A percentile compares a stretch with the other conserved stretches of the same genome.
Conservation (phyloP, 2,888 invertebrate species). For the Rotaria sp. region DNA sequence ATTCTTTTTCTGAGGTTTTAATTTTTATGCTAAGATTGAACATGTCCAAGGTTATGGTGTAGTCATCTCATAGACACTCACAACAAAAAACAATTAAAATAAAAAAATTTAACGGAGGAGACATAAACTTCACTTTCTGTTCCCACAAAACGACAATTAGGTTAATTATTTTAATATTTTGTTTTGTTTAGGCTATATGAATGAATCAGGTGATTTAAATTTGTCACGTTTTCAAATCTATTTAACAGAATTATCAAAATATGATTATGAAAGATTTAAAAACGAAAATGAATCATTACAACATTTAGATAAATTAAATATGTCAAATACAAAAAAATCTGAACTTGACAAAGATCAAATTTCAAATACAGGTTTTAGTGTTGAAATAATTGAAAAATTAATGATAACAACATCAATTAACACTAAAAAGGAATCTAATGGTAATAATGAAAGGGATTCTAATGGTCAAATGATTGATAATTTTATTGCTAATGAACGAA, state of each 20-base stretch:
- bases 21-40: too few relatives aligned
- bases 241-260: constrained; percentile 49
- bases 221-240: constrained; percentile 76
- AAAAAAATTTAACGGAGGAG: too few relatives aligned
- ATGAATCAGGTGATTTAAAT: constrained; percentile 77
- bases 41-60: too few relatives aligned
- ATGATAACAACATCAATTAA: not conserved
- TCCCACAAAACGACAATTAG: too few relatives aligned
- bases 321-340: not conserved
- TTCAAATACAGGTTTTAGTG: not conserved
- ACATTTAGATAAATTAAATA: not conserved
- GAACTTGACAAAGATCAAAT: not conserved
- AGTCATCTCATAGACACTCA: too few relatives aligned
- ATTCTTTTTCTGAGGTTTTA: too few relatives aligned
- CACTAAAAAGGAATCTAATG: not conserved
- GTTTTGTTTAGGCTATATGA: constrained; percentile 71
- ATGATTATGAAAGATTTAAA: not conserved
- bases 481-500: not conserved
- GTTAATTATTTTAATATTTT: not conserved
- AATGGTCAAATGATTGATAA: not conserved
- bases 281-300: not conserved
- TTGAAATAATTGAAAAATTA: not conserved
- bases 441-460: not conserved
- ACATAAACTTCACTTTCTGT: too few relatives aligned
- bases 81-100: too few relatives aligned